These are phyloP conservation scores for Psittacula derbiana DNA, from an alignment of 2,797 vertebrate genomes.

Conservation along the genomic window DNA sequence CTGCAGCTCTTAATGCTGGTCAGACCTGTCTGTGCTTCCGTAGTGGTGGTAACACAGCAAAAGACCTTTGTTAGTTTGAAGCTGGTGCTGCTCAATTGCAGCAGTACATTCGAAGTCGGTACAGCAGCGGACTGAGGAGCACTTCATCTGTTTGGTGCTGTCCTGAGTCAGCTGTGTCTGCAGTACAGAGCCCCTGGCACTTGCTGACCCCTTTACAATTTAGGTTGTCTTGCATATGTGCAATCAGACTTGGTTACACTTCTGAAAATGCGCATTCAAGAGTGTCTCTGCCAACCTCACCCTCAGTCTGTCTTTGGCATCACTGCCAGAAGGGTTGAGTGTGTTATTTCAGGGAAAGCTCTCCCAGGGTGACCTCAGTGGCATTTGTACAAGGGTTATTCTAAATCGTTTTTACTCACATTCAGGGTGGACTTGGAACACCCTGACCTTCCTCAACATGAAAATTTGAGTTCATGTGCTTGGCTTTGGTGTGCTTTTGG, in stretches of 20 bases:
- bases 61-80: neutral
- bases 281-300: neutral
- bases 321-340: neutral
- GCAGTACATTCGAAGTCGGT: neutral
- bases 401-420: neutral
- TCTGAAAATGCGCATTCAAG: neutral
- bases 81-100: neutral
- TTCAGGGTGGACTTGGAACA: neutral
- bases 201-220: neutral
- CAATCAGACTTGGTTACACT: neutral
- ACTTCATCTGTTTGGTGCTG: neutral
- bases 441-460: neutral
- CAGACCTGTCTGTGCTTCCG: neutral
- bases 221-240: neutral
- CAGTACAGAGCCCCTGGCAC: neutral
- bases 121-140: neutral
- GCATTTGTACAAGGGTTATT: neutral
- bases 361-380: neutral
- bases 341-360: neutral
- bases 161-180: neutral
- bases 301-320: neutral
- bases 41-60: accelerated
- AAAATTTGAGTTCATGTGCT: neutral
- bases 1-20: no score
- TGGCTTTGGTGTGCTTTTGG: neutral